These are phyloP conservation scores for Endomychus coccineus DNA, from an alignment of 2,888 invertebrate genomes.

Conservation along the genomic window DNA sequence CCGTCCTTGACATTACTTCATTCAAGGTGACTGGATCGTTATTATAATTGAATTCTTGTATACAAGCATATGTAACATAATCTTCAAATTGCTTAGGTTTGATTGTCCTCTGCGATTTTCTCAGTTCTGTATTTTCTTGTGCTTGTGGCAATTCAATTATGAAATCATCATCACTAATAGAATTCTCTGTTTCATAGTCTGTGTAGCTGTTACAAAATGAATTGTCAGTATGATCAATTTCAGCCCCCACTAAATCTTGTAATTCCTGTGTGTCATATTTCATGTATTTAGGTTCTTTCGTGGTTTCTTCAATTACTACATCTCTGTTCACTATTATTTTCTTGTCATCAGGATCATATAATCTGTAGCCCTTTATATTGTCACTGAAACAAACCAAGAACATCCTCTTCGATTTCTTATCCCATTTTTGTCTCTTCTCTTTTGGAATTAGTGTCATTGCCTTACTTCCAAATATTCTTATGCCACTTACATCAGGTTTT, in stretches of 20 bases:
- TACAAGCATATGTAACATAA: constrained; percentile 16
- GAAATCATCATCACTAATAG: too few species aligned
- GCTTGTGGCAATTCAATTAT: too few species aligned
- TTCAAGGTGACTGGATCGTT: constrained; percentile 16
- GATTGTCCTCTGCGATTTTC: constrained; percentile 18
- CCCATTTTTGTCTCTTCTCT: constrained; percentile 20
- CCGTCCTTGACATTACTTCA: constrained; percentile 17
- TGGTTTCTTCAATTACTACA: constrained; percentile 12
- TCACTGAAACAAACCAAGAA: constrained; percentile 20
- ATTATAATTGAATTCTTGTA: constrained; percentile 11
- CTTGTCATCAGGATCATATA: constrained; percentile 16
- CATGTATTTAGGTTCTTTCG: constrained; percentile 5
- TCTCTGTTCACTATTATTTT: constrained; percentile 12
- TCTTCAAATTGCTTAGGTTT: constrained; percentile 17
- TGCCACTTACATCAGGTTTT: constrained; percentile 19
- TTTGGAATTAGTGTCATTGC: constrained; percentile 21
- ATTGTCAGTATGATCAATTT: neutral
- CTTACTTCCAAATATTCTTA: constrained; percentile 21
- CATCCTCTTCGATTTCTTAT: constrained; percentile 18
- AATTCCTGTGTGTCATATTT: constrained; percentile 8
- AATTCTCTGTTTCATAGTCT: too few species aligned
- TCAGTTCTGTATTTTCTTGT: constrained; percentile 8
- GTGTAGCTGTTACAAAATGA: too few species aligned
- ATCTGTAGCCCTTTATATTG: constrained; percentile 17
- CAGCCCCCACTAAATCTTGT: constrained; percentile 15